Evolutionary conservation across 2,888 invertebrate species (phyloP).

Genomic region (Daptonema setosum): DNA sequence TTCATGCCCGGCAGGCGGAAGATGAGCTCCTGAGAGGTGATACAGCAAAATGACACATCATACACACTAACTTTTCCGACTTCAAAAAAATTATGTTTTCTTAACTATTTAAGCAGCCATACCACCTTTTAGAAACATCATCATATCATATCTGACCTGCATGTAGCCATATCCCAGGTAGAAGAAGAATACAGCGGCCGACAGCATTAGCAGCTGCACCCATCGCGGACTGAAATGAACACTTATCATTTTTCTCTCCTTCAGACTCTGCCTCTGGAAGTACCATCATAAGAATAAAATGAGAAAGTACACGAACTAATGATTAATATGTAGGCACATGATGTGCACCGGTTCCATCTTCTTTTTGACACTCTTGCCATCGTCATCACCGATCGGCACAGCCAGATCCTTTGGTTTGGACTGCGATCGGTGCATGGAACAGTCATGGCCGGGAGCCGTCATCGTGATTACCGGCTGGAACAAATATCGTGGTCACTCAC

Average conservation of each 20-base stretch:
- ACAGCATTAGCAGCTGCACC: conserved; percentile 52
- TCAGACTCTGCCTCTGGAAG: background rate
- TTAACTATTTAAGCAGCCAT: too few relatives aligned
- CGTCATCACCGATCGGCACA: background rate
- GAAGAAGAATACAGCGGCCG: conserved; percentile 57
- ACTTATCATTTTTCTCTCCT: too few relatives aligned
- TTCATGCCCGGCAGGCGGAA: conserved; percentile 71
- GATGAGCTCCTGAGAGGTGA: conserved; percentile 47
- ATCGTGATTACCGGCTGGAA: too few relatives aligned
- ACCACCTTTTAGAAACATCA: background rate
- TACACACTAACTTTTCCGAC: too few relatives aligned
- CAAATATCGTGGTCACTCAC: too few relatives aligned
- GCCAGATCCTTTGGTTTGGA: too few relatives aligned
- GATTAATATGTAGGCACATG: background rate
- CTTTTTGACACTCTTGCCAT: background rate
- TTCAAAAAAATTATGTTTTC: too few relatives aligned
- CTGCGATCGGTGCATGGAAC: too few relatives aligned
- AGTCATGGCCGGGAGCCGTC: too few relatives aligned
- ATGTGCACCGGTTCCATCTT: background rate
- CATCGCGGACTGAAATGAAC: conserved; percentile 27
- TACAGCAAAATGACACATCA: background rate
- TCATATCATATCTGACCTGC: conserved; percentile 33
- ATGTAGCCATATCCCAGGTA: conserved; percentile 74
- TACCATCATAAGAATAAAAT: background rate
- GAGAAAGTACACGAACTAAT: background rate